Evolutionary conservation across 35 echinoderm and acorn worm genomes (phyloP), one percentile per base, ranked within the genome.

Genomic region (Heliocidaris erythrogramma): DNA sequence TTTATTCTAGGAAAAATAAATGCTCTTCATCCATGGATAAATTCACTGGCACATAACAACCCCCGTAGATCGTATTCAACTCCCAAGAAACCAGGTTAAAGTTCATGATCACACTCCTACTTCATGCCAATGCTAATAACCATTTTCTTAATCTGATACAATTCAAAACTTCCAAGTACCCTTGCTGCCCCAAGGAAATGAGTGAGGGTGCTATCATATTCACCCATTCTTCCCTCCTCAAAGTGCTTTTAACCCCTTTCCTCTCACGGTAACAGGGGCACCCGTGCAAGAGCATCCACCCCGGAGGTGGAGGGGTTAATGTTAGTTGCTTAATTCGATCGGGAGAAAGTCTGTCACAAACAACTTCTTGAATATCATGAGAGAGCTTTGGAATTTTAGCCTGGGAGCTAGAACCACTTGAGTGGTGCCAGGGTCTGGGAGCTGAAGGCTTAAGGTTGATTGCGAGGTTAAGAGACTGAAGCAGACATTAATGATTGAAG

Each of bases 341-440:
- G 65, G 65, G 65, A 78, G 65, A 78, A 78, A n/a, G 65, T 24
- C 27, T 78, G 65, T 78, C 18, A 78, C 65, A 78, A 78, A 78
- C 65, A 78, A 78, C 65, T 78, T 78, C 65, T 78, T 78, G 65
- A 78, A 78, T 78, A 78, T 78, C 65, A 78, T 78, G 65, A 78
- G 65, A 27, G 65, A 18, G 65, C 21, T 78, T 21, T n/a, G 65
- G 65, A 78, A 78, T 78, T 78, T 78, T 21, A 24, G 65, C 65
- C 65, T 78, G 18, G 65, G 65, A 78, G 65, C 65, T 5, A 78
- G 65, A 78, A 78, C 65, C 65, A 78, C 65, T 78, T n/a, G 21
- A 78, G 65, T 78, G 65, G 65, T 78, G 65, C 21, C 65, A 78
- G 65, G 27, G 27, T 78, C 65, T 8, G 27, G 27, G 65, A n/a